Evolutionary conservation across 2,888 invertebrate genomes (phyloP).

Genomic region (Campoplex capitator): DNA sequence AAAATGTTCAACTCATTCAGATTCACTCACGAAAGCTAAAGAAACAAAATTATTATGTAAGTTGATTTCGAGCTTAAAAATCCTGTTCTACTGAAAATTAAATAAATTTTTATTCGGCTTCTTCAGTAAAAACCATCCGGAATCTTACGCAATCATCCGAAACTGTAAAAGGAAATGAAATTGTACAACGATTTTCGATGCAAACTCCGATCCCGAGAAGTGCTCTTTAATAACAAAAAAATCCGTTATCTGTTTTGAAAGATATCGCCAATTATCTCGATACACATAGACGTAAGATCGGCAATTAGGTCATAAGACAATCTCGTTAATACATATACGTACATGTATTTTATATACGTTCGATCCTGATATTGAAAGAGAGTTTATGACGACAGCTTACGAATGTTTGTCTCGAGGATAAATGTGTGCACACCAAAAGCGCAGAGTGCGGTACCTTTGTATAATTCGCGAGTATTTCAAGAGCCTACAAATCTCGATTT

Average conservation of each 20-base stretch:
- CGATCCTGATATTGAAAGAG: neutral
- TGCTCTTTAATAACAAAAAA: slow-evolving; percentile 1
- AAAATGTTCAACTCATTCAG: neutral
- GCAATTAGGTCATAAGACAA: slow-evolving; percentile 47
- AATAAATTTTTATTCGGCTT: neutral
- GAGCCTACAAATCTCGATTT: slow-evolving; percentile 30
- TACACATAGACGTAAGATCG: slow-evolving; percentile 28
- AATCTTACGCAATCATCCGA: neutral
- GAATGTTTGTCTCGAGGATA: slow-evolving; percentile 50
- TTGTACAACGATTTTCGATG: neutral
- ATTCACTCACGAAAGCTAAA: neutral
- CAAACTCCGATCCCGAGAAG: neutral
- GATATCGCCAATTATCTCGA: slow-evolving; percentile 59
- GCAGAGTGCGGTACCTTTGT: slow-evolving; percentile 42
- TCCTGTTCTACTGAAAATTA: neutral
- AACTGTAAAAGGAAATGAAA: neutral
- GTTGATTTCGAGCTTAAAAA: neutral
- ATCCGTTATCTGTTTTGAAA: slow-evolving; percentile 54
- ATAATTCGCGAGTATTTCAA: slow-evolving; percentile 34
- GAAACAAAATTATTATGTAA: neutral
- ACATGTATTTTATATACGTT: neutral
- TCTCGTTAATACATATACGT: slow-evolving; percentile 1
- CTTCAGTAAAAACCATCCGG: neutral
- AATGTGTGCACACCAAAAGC: slow-evolving; percentile 16
- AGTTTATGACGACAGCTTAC: slow-evolving; percentile 10